Base-by-base conservation (phyloP, 2,113 vertebrate species). In the Rallus limicola region DNA sequence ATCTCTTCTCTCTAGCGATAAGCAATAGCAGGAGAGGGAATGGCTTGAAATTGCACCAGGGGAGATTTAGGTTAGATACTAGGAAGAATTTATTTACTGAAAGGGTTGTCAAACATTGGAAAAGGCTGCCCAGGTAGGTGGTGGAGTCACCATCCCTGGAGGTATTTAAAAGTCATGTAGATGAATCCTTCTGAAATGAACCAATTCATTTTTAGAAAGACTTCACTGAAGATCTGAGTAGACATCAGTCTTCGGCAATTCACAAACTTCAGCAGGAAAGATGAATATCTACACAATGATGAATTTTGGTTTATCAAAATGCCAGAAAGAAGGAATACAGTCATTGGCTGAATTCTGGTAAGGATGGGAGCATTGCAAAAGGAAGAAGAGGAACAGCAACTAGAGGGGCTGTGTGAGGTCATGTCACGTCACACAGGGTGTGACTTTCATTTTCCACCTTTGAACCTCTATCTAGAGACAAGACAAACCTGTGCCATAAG, bases 331-430 rank as follows among this genome's bases (percentile, higher is more conserved):
- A 1, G 20, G 23, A 55, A 2, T 10, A 29, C 6, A 50, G 53
- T 9, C 24, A 18, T 1, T 15, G 13, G 5, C 25, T 46, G 48
- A 65, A 28, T 33, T 5, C 23, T 52, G 28, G 10, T 10, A 7
- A 40, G 11, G 46, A n/a, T 31, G 33, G 24, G 55, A 86, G 36
- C 2, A 2, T 12, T 52, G 7, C 7, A 44, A 55, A 28, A 5
- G 13, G 12, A 56, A 53, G 38, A 42, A 71, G 29, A 4, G 24
- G 4, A 9, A 18, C 0, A 0, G 7, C 0, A 0, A 75, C 28
- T 10, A 31, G 14, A 67, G 29, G 16, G 10, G 13, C 13, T 63
- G 16, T 34, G 7, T 13, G 9, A 44, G n/a, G 42, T 24, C 13
- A 62, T 31, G 34, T 84, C 13, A 62, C n/a, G 34, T 84, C 60